phyloP scores from a whole-genome alignment of 2,797 vertebrate species.

The Pelodytes ibericus region DNA sequence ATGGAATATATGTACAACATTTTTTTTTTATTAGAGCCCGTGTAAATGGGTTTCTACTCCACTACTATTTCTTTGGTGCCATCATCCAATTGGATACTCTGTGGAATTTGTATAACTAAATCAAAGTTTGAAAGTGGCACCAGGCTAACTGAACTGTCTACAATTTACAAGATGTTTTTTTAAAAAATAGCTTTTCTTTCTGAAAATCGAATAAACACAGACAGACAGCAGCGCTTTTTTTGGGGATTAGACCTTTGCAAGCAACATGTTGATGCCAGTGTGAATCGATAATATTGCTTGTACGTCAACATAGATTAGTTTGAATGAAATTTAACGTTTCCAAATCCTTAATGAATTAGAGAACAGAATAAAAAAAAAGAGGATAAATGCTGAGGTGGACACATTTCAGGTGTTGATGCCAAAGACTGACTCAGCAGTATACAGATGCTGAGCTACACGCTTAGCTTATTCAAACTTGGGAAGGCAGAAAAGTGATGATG shows the following conservation, averaged over 20 bases:
- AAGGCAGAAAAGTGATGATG: constrained; percentile 47
- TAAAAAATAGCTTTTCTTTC: too few relatives aligned
- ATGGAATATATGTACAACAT: too few relatives aligned
- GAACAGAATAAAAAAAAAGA: constrained; percentile 9
- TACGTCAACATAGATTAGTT: constrained; percentile 27
- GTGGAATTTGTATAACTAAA: too few relatives aligned
- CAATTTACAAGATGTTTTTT: too few relatives aligned
- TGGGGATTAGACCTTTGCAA: not conserved
- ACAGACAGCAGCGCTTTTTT: too few relatives aligned
- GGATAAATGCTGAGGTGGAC: constrained; percentile 31
- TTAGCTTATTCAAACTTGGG: constrained; percentile 14
- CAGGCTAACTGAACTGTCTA: too few relatives aligned
- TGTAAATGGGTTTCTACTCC: too few relatives aligned
- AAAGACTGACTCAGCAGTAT: constrained; percentile 44
- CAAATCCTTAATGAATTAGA: constrained; percentile 44
- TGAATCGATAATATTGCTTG: constrained; percentile 36
- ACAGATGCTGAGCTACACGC: not conserved
- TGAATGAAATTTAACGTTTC: constrained; percentile 26
- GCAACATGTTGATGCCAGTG: constrained; percentile 1
- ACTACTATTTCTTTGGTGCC: too few relatives aligned
- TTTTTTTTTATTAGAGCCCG: too few relatives aligned
- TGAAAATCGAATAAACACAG: too few relatives aligned
- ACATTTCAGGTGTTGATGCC: constrained; percentile 22
- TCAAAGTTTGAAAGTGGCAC: too few relatives aligned
- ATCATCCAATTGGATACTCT: too few relatives aligned